Conservation (phyloP, 1,140 invertebrate species). For the Liolophura sinensis region DNA sequence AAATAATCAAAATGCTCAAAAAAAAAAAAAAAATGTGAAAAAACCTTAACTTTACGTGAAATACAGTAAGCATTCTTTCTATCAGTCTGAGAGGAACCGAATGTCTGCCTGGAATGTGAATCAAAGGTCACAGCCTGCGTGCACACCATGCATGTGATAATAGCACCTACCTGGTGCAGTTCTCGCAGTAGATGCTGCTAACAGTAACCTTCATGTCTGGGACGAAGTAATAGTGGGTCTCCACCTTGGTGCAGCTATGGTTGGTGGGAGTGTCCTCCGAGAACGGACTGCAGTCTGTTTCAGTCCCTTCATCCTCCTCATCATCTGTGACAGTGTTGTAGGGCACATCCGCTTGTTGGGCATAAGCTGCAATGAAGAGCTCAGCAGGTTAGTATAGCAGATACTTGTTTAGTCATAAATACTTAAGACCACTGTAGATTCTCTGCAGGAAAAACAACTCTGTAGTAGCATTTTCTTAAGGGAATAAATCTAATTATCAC, state of each 20-base stretch:
- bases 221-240: constrained; percentile 36
- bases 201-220: constrained; percentile 1
- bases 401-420: too few relatives aligned
- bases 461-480: too few relatives aligned
- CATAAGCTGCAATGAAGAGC: background rate
- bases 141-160: background rate
- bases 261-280: constrained; percentile 8
- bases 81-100: too few relatives aligned
- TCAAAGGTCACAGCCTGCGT: background rate
- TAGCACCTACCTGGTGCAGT: constrained; percentile 34
- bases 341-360: background rate
- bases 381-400: too few relatives aligned
- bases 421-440: too few relatives aligned
- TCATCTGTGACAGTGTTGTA: background rate
- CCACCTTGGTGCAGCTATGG: constrained; percentile 31
- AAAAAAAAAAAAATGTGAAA: background rate
- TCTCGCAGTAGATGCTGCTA: constrained; percentile 11
- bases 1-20: background rate
- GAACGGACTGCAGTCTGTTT: background rate
- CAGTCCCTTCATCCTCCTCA: background rate
- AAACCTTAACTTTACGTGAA: too few relatives aligned
- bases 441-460: too few relatives aligned
- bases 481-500: too few relatives aligned
- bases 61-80: too few relatives aligned
- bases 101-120: background rate